Evolutionary conservation across 2,888 invertebrate species (phyloP).

Genomic region (Trachelus iudaicus): DNA sequence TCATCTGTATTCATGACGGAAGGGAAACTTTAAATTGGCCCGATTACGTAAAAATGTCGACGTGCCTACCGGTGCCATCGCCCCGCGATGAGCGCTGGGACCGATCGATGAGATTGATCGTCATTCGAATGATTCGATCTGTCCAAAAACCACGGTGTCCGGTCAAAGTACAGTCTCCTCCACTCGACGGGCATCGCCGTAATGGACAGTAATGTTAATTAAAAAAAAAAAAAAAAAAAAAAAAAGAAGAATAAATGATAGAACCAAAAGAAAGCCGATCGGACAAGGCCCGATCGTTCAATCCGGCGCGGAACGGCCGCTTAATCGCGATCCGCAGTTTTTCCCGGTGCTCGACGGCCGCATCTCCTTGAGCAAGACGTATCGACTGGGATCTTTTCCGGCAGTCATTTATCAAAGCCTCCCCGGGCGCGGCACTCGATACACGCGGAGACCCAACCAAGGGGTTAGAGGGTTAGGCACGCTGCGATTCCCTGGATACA

Average conservation of each 20-base stretch:
- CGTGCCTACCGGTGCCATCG: conserved; percentile 21
- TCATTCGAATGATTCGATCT: background rate
- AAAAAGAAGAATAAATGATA: background rate
- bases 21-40: conserved; percentile 40
- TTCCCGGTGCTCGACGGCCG: conserved; percentile 28
- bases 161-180: no score
- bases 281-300: conserved; percentile 9
- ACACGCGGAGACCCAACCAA: conserved; percentile 17
- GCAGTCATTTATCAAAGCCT: conserved; percentile 62
- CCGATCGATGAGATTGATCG: background rate
- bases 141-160: no score
- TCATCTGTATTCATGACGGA: conserved; percentile 42
- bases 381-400: conserved; percentile 61
- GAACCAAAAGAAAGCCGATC: background rate
- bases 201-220: background rate
- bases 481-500: background rate
- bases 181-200: background rate
- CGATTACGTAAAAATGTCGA: conserved; percentile 42
- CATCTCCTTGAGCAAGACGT: conserved; percentile 60
- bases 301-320: conserved; percentile 7
- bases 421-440: conserved; percentile 26
- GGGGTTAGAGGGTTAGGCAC: conserved; percentile 4
- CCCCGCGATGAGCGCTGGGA: background rate
- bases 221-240: background rate
- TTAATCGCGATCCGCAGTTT: conserved; percentile 25